Percentiles rank a stretch among this genome's conserved stretches.
Evolutionary conservation across 1,140 invertebrate species (phyloP).

Genomic region (Saccostrea cuccullata): DNA sequence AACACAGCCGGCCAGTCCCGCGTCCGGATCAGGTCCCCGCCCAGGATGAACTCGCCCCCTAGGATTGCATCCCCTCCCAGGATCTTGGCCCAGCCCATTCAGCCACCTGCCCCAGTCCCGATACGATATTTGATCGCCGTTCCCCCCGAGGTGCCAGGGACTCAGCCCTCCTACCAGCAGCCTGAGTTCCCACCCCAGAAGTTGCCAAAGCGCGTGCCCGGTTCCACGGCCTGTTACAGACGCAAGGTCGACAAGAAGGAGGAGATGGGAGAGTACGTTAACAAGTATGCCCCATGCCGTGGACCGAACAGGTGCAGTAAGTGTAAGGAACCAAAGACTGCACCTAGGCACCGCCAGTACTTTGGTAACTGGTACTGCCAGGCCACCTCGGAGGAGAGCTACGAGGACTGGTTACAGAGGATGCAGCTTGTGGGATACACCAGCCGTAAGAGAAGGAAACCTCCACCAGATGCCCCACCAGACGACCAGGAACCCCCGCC

Average conservation of each 20-base stretch:
- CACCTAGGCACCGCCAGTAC: background rate
- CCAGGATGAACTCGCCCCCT: background rate
- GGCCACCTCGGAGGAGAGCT: background rate
- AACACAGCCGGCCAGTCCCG: constrained; percentile 2
- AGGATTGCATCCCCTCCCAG: background rate
- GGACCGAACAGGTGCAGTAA: background rate
- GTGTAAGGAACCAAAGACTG: background rate
- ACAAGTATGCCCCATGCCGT: background rate
- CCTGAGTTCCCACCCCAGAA: too few relatives aligned
- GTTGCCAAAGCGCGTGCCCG: background rate
- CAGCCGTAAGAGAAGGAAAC: background rate
- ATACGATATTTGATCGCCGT: too few relatives aligned
- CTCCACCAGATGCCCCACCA: background rate
- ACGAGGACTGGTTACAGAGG: background rate
- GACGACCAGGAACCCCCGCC: background rate
- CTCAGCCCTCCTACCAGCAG: too few relatives aligned
- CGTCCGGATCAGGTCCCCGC: background rate
- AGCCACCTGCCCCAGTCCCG: background rate
- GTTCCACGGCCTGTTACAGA: background rate
- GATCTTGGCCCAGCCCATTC: background rate
- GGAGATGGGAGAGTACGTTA: background rate
- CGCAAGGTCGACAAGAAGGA: background rate
- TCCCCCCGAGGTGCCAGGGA: too few relatives aligned
- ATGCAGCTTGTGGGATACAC: background rate
- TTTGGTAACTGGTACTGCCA: background rate